phyloP scores from a whole-genome alignment of 2,888 invertebrate species.

The Meiosimyza decipiens region DNA sequence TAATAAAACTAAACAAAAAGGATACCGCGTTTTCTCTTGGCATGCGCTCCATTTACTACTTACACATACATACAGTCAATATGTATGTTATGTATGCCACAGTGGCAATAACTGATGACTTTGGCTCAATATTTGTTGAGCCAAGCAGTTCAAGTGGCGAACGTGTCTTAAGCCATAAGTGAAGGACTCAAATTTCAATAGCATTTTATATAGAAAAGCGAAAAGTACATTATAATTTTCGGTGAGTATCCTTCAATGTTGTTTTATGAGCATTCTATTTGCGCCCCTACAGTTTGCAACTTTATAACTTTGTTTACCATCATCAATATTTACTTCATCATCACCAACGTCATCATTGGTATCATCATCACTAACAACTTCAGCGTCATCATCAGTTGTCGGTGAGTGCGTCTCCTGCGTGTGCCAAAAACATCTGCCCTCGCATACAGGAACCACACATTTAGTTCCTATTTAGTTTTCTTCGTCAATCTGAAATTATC shows the following conservation, averaged over 20 bases:
- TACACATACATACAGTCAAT: too few relatives aligned
- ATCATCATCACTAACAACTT: not conserved
- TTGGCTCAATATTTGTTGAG: conserved; percentile 13
- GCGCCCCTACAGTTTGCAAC: conserved; percentile 12
- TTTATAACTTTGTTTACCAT: conserved; percentile 24
- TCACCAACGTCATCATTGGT: conserved; percentile 5
- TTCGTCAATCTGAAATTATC: not conserved
- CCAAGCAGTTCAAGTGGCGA: conserved; percentile 22
- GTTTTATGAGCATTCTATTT: conserved; percentile 6
- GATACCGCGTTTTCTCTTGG: not conserved
- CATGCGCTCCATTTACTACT: conserved; percentile 2
- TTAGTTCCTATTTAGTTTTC: conserved; percentile 44
- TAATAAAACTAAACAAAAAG: not conserved
- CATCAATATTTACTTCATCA: conserved; percentile 5
- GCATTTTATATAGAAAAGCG: not conserved
- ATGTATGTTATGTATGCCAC: not conserved
- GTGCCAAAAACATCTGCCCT: conserved; percentile 49
- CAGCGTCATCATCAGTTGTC: not conserved
- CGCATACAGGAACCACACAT: conserved; percentile 45
- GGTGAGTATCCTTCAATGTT: too few relatives aligned
- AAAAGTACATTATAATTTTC: not conserved
- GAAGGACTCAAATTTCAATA: too few relatives aligned
- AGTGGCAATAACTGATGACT: not conserved
- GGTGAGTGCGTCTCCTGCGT: conserved; percentile 38
- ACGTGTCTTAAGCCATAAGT: conserved; percentile 19